Conservation (phyloP, 2,797 vertebrate genomes). For the Discoglossus pictus region DNA sequence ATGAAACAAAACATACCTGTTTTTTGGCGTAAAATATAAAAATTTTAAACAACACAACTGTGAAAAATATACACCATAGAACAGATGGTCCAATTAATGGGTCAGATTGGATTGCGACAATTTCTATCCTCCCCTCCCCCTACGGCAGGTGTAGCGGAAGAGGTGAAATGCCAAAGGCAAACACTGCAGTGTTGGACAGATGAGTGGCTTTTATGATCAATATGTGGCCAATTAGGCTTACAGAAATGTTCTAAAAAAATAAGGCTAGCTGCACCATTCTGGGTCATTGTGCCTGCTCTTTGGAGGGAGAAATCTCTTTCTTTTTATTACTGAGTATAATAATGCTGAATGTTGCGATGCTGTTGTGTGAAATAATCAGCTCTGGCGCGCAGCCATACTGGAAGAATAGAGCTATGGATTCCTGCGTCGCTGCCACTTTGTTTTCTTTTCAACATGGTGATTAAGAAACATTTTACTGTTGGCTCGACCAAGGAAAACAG, state of each 20-base stretch:
- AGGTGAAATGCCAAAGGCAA: constrained; percentile 35
- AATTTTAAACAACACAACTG: constrained; percentile 31
- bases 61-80: constrained; percentile 38
- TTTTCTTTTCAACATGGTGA: constrained; percentile 37
- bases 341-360: constrained; percentile 56
- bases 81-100: constrained; percentile 49
- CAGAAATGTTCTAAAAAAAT: constrained; percentile 45
- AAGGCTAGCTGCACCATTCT: constrained; percentile 41
- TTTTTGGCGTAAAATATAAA: no score
- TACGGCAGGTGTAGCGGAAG: constrained; percentile 45
- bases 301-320: constrained; percentile 62
- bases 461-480: constrained; percentile 47
- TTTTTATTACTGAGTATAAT: constrained; percentile 57
- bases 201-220: constrained; percentile 51
- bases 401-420: constrained; percentile 59
- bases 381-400: constrained; percentile 61
- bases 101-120: constrained; percentile 41
- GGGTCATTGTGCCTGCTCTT: constrained; percentile 44
- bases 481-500: constrained; percentile 37
- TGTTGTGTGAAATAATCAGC: constrained; percentile 65
- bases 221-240: constrained; percentile 51
- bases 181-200: constrained; percentile 42
- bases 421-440: constrained; percentile 39
- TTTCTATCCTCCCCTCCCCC: constrained; percentile 6
- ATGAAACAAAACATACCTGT: no score